These are phyloP conservation scores for Lamprologus speciosus DNA, from an alignment of 2,113 vertebrate species.

Conservation along the genomic window DNA sequence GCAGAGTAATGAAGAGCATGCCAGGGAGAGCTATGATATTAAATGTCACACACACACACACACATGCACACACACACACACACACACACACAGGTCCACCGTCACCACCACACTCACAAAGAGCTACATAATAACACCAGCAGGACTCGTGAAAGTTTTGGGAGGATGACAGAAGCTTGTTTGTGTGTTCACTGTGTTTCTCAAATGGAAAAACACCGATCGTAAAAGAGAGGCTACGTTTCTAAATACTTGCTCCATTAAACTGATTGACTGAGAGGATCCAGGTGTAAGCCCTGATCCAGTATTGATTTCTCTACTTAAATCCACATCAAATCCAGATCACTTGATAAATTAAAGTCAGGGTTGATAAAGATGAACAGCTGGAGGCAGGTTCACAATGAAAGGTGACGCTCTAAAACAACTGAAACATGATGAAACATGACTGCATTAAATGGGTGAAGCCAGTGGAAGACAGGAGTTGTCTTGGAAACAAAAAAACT, in stretches of 20 bases:
- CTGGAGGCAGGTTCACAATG: background rate
- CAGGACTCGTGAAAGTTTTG: background rate
- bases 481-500: background rate
- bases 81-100: background rate
- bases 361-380: conserved; percentile 12
- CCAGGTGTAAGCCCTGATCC: conserved; percentile 24
- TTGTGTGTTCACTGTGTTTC: background rate
- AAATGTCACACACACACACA: conserved; percentile 40
- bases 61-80: background rate
- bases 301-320: conserved; percentile 15
- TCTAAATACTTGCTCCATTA: conserved; percentile 29
- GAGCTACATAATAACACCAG: background rate
- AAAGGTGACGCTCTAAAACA: background rate
- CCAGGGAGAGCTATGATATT: conserved; percentile 51
- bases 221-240: background rate
- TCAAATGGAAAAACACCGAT: background rate
- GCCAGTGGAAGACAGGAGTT: background rate
- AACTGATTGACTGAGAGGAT: conserved; percentile 38
- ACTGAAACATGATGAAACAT: background rate
- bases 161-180: conserved; percentile 8
- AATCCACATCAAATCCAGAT: conserved; percentile 26
- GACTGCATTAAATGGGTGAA: background rate
- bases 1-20: conserved; percentile 50
- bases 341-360: conserved; percentile 22
- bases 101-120: background rate